These are phyloP conservation scores for Lithophane semibrunnea DNA, from an alignment of 2,888 invertebrate species.

Conservation along the genomic window DNA sequence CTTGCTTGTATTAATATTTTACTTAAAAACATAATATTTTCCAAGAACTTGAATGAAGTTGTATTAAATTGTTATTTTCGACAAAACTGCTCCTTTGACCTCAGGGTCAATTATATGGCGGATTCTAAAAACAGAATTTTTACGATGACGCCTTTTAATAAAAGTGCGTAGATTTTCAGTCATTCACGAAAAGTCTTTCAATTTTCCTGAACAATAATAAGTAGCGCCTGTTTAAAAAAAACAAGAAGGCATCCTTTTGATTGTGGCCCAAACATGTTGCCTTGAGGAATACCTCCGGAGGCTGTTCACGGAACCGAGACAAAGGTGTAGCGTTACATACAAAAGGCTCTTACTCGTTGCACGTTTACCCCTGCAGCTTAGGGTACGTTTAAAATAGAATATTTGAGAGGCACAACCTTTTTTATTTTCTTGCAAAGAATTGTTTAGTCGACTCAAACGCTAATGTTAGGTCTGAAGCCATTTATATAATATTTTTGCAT, in stretches of 20 bases:
- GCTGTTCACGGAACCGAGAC: conserved; percentile 59
- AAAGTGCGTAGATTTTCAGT: neutral
- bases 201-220: neutral
- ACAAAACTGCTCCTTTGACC: neutral
- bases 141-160: neutral
- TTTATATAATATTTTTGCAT: no score
- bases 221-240: neutral
- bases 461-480: neutral
- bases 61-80: neutral
- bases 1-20: neutral
- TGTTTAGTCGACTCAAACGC: conserved; percentile 19
- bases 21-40: no score
- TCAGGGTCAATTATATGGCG: neutral
- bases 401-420: conserved; percentile 10
- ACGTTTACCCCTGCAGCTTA: conserved; percentile 62
- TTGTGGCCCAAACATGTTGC: conserved; percentile 45
- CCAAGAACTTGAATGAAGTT: neutral
- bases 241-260: conserved; percentile 29
- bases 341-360: conserved; percentile 65
- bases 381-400: conserved; percentile 42
- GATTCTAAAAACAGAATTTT: neutral
- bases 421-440: conserved; percentile 24
- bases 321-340: conserved; percentile 68
- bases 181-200: neutral
- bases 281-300: conserved; percentile 45